Conservation (phyloP, 2,888 invertebrate species). For the Drosophila anceps region DNA sequence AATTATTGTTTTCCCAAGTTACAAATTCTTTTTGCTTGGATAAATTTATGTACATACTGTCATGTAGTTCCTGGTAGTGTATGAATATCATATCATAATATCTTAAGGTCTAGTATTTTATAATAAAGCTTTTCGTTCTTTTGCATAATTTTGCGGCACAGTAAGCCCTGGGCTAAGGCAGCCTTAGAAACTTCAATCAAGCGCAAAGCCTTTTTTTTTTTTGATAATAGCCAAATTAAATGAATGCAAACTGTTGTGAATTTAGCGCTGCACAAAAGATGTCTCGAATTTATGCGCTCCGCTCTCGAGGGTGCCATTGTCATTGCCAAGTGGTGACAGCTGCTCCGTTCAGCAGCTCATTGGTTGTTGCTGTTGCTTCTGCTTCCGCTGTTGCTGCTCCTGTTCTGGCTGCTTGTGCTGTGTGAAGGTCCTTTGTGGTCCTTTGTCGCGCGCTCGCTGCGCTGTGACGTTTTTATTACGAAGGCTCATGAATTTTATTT, state of each 20-base stretch:
- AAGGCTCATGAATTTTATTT: conserved; percentile 77
- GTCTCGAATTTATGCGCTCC: conserved; percentile 66
- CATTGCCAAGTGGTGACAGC: conserved; percentile 74
- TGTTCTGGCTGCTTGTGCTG: conserved; percentile 16
- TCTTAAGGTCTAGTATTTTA: neutral
- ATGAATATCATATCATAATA: neutral
- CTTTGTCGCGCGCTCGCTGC: conserved; percentile 34
- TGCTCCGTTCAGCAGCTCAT: conserved; percentile 46
- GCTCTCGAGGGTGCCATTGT: conserved; percentile 71
- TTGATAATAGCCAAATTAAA: conserved; percentile 77
- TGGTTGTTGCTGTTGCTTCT: conserved; percentile 6
- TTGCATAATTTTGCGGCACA: conserved; percentile 65
- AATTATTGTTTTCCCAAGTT: neutral
- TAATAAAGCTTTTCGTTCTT: conserved; percentile 31
- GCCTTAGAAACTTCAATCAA: conserved; percentile 65
- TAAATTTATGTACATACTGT: neutral
- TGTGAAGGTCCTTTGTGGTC: conserved; percentile 59
- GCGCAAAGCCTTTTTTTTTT: conserved; percentile 76
- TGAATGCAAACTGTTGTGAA: conserved; percentile 73
- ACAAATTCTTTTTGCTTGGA: neutral
- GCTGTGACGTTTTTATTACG: conserved; percentile 74
- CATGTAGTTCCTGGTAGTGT: neutral
- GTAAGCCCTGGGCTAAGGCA: conserved; percentile 44
- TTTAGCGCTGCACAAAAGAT: conserved; percentile 66
- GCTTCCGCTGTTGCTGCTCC: conserved; percentile 10